phyloP scores from a whole-genome alignment of 2,888 invertebrate genomes.

The Chromoteleia sp. region DNA sequence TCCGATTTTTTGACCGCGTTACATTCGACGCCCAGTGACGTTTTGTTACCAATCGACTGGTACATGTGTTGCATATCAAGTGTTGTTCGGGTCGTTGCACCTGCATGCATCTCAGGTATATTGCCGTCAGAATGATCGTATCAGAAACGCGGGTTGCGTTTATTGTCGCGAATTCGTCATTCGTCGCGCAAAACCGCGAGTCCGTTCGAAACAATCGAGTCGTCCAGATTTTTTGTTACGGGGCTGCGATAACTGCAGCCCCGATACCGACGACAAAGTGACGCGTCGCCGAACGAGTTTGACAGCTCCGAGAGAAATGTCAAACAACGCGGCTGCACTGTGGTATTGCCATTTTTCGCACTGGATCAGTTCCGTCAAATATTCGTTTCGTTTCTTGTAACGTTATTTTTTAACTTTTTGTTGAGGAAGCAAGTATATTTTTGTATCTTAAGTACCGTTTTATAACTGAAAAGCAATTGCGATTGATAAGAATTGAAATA shows the following conservation, averaged over 20 bases:
- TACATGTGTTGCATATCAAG: conserved; percentile 47
- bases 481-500: too few relatives aligned
- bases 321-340: conserved; percentile 1
- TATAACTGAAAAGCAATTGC: too few relatives aligned
- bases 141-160: neutral
- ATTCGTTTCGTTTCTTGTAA: too few relatives aligned
- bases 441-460: too few relatives aligned
- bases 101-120: conserved; percentile 43
- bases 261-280: neutral
- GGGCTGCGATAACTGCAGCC: neutral
- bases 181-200: neutral
- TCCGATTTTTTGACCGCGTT: conserved; percentile 17
- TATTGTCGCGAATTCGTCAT: conserved; percentile 14
- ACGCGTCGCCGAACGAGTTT: conserved; percentile 10
- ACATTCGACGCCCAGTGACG: conserved; percentile 24
- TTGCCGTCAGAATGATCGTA: conserved; percentile 11
- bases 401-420: too few relatives aligned
- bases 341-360: conserved; percentile 22
- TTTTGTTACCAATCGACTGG: neutral
- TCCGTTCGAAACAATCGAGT: neutral
- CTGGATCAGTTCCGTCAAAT: neutral
- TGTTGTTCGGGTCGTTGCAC: conserved; percentile 55
- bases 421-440: too few relatives aligned
- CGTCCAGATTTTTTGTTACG: neutral
- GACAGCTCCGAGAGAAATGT: conserved; percentile 15